Base-by-base conservation (phyloP, 2,888 invertebrate species). In the Netelia fuscicornis region DNA sequence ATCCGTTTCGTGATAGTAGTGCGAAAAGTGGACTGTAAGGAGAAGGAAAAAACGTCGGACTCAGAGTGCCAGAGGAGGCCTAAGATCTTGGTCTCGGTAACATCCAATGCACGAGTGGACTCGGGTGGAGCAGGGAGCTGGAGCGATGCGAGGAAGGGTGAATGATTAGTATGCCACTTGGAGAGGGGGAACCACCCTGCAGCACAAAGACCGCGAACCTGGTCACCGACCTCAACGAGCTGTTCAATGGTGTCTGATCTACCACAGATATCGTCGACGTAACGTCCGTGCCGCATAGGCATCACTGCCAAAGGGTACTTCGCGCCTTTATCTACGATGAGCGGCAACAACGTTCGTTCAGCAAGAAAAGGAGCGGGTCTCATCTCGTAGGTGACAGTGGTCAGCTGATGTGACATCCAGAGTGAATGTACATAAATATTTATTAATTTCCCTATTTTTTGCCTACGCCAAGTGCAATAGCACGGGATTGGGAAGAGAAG, bases 41-140 rank as follows among this genome's bases (percentile, higher is more conserved):
- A 5, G 71, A 77, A 86, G 2, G 6, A 62, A 71, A 88, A 86
- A 0, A 0, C 20, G 23, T 88, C 87, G 0, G 42, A 2, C 0
- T 5, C 8, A 2, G 87, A 62, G 3, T 25, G 10, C 89, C 88
- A 88, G 2, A 30, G 1, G 0, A 87, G 13, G 0, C 87, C 87
- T 0, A 88, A 77, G 0, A 86, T 65, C n/a, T 84, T 79, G 20
- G 79, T 68, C 1, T 30, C 52, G 1, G 75, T 62, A 1, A 62
- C 75, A 13, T 85, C 83, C n/a, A 86, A 54, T 20, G 75, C 44
- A 70, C 70, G 78, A 0, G 54, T n/a, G 1, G 6, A 2, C 9
- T 54, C 54, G 0, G 13, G 9, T 2, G 30, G 2, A 8, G n/a
- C 1, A 9, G 23, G 10, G 11, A 68, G 56, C 23, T 68, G 17